Percentiles rank a stretch among this genome's conserved stretches.
Conservation (phyloP, 2,113 vertebrate species). For the Merops nubicus region DNA sequence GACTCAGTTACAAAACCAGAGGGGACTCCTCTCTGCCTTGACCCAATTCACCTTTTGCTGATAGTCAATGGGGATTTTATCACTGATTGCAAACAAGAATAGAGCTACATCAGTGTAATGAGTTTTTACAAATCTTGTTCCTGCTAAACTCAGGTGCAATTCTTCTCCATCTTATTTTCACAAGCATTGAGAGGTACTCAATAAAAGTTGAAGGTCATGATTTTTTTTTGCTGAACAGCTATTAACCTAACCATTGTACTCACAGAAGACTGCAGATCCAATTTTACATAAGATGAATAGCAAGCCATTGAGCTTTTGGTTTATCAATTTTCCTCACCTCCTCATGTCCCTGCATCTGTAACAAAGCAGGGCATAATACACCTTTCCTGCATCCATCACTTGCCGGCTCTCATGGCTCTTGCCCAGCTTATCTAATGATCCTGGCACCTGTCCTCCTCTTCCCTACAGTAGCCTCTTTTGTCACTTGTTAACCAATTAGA, state of each 20-base stretch:
- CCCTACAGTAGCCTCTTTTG: not conserved
- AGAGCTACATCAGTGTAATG: not conserved
- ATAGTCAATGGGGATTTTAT: not conserved
- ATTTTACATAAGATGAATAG: not conserved
- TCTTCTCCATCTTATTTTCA: not conserved
- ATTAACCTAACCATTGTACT: not conserved
- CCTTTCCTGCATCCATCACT: not conserved
- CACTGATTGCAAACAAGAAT: not conserved
- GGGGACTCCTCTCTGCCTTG: not conserved
- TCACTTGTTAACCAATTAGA: conserved; percentile 46
- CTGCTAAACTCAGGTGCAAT: not conserved
- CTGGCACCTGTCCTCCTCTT: not conserved
- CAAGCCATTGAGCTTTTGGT: not conserved
- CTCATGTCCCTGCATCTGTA: not conserved
- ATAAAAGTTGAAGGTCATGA: not conserved
- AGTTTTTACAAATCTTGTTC: not conserved
- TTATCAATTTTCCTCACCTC: not conserved
- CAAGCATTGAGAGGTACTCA: not conserved
- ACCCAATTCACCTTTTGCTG: not conserved
- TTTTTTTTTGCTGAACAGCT: not conserved
- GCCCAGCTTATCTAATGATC: not conserved
- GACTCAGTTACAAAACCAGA: not conserved
- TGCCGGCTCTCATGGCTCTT: not conserved
- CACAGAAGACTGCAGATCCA: not conserved
- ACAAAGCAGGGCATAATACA: conserved; percentile 1